phyloP scores from a whole-genome alignment of 2,113 vertebrate genomes.

The Marcusenius ussheri region DNA sequence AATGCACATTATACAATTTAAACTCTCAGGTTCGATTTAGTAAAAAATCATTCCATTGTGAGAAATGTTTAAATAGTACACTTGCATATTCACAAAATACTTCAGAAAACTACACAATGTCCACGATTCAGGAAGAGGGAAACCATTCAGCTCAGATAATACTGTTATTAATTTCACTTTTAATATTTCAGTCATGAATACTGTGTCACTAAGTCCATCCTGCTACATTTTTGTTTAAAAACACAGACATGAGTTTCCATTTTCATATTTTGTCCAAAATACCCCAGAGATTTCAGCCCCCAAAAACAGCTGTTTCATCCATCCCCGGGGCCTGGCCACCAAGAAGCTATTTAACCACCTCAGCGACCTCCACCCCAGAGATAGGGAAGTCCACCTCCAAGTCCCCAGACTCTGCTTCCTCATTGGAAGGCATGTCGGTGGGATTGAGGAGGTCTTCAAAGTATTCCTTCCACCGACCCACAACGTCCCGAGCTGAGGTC shows the following conservation, averaged over 20 bases:
- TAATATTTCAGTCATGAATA: neutral
- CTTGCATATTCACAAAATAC: neutral
- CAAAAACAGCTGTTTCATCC: neutral
- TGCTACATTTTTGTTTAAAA: neutral
- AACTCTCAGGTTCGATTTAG: neutral
- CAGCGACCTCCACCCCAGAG: no score
- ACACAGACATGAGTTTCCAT: neutral
- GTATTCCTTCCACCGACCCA: no score
- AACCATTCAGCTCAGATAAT: neutral
- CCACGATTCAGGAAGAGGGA: neutral
- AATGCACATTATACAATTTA: neutral
- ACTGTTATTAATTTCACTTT: neutral
- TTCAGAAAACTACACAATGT: neutral
- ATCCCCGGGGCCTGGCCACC: no score
- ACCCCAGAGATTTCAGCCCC: no score
- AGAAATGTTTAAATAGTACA: neutral
- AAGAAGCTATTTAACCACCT: no score
- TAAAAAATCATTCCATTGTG: neutral
- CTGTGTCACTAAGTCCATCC: neutral
- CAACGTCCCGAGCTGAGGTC: no score
- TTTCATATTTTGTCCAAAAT: neutral
- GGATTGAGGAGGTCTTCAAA: no score
- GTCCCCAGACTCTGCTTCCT: no score
- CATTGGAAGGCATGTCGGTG: no score
- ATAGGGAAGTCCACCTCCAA: no score